Percentiles rank a stretch among this genome's conserved stretches.
These are phyloP conservation scores for Podiceps cristatus DNA, from an alignment of 2,113 vertebrate genomes.

Conservation along the genomic window DNA sequence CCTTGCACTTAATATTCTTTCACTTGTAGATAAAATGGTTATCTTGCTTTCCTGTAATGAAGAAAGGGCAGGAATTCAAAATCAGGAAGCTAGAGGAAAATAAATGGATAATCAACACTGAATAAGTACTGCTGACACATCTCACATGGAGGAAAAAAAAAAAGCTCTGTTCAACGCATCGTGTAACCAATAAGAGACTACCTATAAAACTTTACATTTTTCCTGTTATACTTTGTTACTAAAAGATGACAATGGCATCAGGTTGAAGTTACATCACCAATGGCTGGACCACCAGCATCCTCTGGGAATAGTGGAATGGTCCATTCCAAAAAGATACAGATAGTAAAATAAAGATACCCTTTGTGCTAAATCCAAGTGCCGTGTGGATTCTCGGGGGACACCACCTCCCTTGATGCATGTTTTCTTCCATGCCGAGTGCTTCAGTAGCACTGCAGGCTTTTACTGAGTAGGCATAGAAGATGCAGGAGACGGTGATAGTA, in stretches of 20 bases:
- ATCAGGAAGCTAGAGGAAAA: neutral
- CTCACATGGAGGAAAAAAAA: neutral
- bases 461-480: neutral
- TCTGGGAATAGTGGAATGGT: neutral
- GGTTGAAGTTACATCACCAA: neutral
- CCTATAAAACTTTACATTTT: neutral
- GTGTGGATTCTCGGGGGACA: neutral
- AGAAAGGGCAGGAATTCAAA: neutral
- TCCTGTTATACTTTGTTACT: neutral
- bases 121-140: neutral
- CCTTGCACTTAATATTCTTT: neutral
- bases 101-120: neutral
- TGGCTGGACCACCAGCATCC: neutral
- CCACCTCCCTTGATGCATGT: rapidly evolving
- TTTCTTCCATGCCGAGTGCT: neutral
- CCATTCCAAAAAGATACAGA: neutral
- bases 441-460: neutral
- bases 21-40: neutral
- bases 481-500: neutral
- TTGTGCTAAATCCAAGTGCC: rapidly evolving
- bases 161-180: neutral
- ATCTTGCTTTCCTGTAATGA: neutral
- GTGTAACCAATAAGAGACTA: neutral
- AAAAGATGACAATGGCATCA: neutral
- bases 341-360: neutral